Evolutionary conservation across 1,140 invertebrate genomes (phyloP).

Genomic region (Pogonomyrmex barbatus): DNA sequence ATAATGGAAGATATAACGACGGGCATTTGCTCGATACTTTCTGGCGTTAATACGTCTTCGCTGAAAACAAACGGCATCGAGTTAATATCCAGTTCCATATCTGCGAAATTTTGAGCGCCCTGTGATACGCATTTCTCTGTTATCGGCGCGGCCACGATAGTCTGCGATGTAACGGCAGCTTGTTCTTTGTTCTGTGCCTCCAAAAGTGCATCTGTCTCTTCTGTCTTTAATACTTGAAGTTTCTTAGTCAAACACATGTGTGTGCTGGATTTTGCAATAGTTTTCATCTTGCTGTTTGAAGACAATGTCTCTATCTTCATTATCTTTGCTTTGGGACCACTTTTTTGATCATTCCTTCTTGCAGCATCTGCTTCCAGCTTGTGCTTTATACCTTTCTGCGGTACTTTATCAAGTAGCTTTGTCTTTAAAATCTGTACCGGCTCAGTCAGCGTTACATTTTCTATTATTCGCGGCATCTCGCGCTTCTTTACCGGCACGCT

Average conservation of each 20-base stretch:
- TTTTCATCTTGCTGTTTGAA: slow-evolving; percentile 72
- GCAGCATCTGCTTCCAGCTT: slow-evolving; percentile 77
- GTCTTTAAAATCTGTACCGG: slow-evolving; percentile 82
- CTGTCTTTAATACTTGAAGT: slow-evolving; percentile 78
- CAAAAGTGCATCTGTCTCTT: slow-evolving; percentile 67
- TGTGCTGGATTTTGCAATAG: slow-evolving; percentile 58
- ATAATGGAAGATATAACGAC: slow-evolving; percentile 88
- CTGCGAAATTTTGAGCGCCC: slow-evolving; percentile 83
- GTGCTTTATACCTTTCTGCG: slow-evolving; percentile 79
- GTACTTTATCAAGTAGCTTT: slow-evolving; percentile 80
- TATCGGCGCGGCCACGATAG: slow-evolving; percentile 51
- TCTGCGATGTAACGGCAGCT: slow-evolving; percentile 67
- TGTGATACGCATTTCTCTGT: slow-evolving; percentile 80
- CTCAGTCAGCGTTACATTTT: slow-evolving; percentile 82
- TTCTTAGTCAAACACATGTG: slow-evolving; percentile 75
- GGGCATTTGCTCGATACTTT: slow-evolving; percentile 89
- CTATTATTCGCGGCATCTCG: slow-evolving; percentile 84
- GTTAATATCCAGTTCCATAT: slow-evolving; percentile 90
- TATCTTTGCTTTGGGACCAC: slow-evolving; percentile 75
- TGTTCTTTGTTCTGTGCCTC: slow-evolving; percentile 64
- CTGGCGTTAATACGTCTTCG: slow-evolving; percentile 88
- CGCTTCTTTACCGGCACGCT: slow-evolving; percentile 83
- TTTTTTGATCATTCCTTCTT: slow-evolving; percentile 68
- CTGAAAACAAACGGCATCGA: slow-evolving; percentile 91
- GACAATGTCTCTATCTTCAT: slow-evolving; percentile 80